Percentiles rank a stretch among this genome's conserved stretches.
These are phyloP conservation scores for Cloeon dipterum DNA, from an alignment of 2,888 invertebrate genomes.

Conservation along the genomic window DNA sequence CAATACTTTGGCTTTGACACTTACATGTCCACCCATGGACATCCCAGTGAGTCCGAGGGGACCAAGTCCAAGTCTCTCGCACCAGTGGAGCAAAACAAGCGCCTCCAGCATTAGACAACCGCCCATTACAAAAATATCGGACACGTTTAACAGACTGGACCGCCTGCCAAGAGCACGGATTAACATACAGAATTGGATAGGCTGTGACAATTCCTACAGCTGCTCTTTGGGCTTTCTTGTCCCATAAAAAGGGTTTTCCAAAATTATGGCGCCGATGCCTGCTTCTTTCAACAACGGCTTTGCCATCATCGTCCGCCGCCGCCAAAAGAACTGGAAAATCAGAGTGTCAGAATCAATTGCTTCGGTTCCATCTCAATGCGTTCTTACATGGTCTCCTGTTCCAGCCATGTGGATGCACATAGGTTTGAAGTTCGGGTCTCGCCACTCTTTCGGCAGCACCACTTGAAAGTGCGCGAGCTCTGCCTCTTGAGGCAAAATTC, in stretches of 20 bases:
- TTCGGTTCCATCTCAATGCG: background rate
- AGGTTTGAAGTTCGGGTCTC: constrained; percentile 41
- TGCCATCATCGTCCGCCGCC: constrained; percentile 71
- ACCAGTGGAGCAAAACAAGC: constrained; percentile 81
- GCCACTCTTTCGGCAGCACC: constrained; percentile 61
- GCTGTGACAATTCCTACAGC: constrained; percentile 30
- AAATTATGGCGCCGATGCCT: constrained; percentile 76
- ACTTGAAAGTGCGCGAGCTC: constrained; percentile 68
- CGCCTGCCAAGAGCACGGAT: constrained; percentile 27
- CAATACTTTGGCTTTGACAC: too few relatives aligned
- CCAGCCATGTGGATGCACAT: constrained; percentile 90
- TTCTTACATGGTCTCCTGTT: constrained; percentile 86
- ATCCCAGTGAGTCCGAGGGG: constrained; percentile 87
- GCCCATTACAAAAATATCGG: constrained; percentile 98
- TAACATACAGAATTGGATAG: background rate
- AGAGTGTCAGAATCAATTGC: constrained; percentile 1
- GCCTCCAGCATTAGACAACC: constrained; percentile 88
- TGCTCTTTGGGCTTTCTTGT: constrained; percentile 69
- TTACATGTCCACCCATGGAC: constrained; percentile 95
- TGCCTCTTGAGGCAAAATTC: constrained; percentile 63
- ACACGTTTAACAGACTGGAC: constrained; percentile 81
- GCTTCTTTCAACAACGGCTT: constrained; percentile 72
- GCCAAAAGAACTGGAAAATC: constrained; percentile 57
- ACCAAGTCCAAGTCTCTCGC: constrained; percentile 70
- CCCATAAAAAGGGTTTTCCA: constrained; percentile 95